These are phyloP conservation scores for Proales similis DNA, from an alignment of 1,140 invertebrate species.

Conservation along the genomic window DNA sequence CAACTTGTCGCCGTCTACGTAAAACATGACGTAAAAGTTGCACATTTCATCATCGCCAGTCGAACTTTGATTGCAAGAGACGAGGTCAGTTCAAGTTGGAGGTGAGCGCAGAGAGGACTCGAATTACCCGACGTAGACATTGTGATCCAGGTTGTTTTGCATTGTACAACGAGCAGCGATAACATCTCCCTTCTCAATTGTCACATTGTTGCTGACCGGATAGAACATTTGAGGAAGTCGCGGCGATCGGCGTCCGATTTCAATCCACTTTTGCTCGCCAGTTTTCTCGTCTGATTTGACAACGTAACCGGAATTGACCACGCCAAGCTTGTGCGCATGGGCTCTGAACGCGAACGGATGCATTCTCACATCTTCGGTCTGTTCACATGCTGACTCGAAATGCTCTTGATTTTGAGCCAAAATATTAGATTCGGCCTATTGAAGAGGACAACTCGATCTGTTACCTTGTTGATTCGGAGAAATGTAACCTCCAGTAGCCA, in stretches of 20 bases:
- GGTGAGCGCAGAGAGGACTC: not conserved
- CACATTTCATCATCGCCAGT: conserved; percentile 39
- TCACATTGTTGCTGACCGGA: conserved; percentile 1
- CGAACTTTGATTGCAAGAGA: not conserved
- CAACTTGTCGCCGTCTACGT: conserved; percentile 28
- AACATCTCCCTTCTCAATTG: conserved; percentile 37
- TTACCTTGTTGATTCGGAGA: conserved; percentile 58
- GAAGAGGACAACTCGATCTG: conserved; percentile 8
- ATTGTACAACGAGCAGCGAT: conserved; percentile 39
- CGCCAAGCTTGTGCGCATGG: conserved; percentile 50
- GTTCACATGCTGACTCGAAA: conserved; percentile 47
- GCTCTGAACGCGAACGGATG: conserved; percentile 52
- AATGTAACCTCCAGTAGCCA: conserved; percentile 73
- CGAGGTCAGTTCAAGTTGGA: not conserved
- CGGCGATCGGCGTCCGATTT: conserved; percentile 50
- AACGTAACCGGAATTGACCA: conserved; percentile 45
- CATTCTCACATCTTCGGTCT: conserved; percentile 41
- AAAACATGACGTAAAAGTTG: conserved; percentile 37
- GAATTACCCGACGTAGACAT: conserved; percentile 31
- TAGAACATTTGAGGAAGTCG: conserved; percentile 48
- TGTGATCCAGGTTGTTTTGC: conserved; percentile 25
- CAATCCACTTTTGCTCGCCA: conserved; percentile 45
- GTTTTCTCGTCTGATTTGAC: conserved; percentile 42
- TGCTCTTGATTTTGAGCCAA: too few species aligned
- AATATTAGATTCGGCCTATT: not conserved